Evolutionary conservation across 1,140 invertebrate species (phyloP), one percentile per base, ranked within the genome.

Genomic region (Neodiprion virginianus): DNA sequence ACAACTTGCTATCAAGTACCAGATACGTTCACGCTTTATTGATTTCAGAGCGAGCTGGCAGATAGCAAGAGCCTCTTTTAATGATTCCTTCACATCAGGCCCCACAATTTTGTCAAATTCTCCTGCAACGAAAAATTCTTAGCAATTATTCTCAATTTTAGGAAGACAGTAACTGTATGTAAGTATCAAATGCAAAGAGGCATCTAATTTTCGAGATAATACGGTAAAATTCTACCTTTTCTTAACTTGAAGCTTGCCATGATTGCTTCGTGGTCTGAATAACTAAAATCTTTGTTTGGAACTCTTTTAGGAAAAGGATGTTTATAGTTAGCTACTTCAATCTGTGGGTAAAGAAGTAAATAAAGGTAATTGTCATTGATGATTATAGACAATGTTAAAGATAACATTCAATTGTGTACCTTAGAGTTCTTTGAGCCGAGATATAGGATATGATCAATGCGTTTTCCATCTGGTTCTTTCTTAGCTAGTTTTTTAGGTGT

Each of bases 201-300:
- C 47, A 77, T 28, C 73, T 65, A 50, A 65, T 69, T n/a, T 61
- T 5, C 28, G 28, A 5, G 28, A 40, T 14, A 48, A 40, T 40
- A 48, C 47, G 69, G n/a, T 23, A 17, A 47, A 66, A 69, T 47
- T 70, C 82, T 78, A 89, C 86, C 84, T 81, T 83, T 86, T 14
- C 71, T 85, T 48, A 92, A 78, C 79, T 88, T 88, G 17, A 96
- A 83, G 67, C 88, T 90, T 17, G 93, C 91, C 74, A 90, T 85
- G n/a, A 98, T 92, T n/a, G 95, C 96, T 89, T 97, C 96, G 84
- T 98, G 96, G 86, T 98, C 96, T 0, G 96, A 97, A 87, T 94
- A 97, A 82, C 95, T 96, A 79, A 94, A 96, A 71, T 89, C 83
- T 73, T 91, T 83, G 1, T 90, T 90, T 10, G 95, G 94, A 66